phyloP scores from a whole-genome alignment of 2,888 invertebrate species.

The Stenolophus ochropezus region DNA sequence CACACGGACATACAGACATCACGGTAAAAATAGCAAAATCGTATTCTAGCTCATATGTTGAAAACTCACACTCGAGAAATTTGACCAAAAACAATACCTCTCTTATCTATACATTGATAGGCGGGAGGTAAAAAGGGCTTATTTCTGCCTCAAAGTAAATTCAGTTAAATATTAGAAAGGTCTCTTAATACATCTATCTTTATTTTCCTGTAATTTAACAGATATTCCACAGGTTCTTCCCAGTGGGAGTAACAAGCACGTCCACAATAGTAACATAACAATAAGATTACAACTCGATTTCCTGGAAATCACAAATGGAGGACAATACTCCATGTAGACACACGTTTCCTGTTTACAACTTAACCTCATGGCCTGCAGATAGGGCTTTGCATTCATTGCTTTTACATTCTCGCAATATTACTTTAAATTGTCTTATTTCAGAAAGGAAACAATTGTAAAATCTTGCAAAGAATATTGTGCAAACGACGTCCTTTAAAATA shows the following conservation, averaged over 20 bases:
- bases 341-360: constrained; percentile 14
- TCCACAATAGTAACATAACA: constrained; percentile 18
- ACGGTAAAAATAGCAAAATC: no score
- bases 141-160: no score
- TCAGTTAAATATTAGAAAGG: no score
- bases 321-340: constrained; percentile 10
- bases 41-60: no score
- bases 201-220: not conserved
- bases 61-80: no score
- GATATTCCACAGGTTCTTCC: not conserved
- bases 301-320: not conserved
- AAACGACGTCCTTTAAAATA: not conserved
- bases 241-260: not conserved
- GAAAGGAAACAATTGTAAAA: not conserved
- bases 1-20: no score
- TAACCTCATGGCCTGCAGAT: not conserved
- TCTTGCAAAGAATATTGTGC: not conserved
- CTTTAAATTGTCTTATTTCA: not conserved
- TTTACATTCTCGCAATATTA: not conserved
- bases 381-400: not conserved
- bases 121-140: no score
- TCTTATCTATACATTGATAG: no score
- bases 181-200: not conserved
- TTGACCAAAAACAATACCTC: no score
- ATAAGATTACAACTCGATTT: constrained; percentile 34